These are phyloP conservation scores for Drosophila kanekoi DNA, from an alignment of 2,888 invertebrate species.

Conservation along the genomic window DNA sequence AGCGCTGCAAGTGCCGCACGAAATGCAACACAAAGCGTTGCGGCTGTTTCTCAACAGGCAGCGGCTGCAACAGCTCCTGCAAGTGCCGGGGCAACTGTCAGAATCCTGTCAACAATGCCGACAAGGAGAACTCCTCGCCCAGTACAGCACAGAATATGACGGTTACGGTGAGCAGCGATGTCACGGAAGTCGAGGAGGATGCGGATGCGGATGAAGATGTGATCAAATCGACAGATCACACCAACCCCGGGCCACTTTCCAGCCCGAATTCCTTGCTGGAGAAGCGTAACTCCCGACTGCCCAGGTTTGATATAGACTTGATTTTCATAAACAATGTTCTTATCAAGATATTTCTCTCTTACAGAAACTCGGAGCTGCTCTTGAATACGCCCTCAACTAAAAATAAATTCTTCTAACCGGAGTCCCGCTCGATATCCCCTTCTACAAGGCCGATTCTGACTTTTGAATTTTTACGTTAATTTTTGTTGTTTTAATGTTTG, in stretches of 20 bases:
- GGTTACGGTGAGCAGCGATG: not conserved
- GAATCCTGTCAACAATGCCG: slow-evolving; percentile 38
- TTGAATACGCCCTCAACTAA: slow-evolving; percentile 45
- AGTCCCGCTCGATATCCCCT: not conserved
- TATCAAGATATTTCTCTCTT: not conserved
- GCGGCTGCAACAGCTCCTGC: slow-evolving; percentile 30
- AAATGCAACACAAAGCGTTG: slow-evolving; percentile 73
- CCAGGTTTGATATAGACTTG: slow-evolving; percentile 2
- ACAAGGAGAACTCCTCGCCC: slow-evolving; percentile 36
- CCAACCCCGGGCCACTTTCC: not conserved
- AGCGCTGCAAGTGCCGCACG: slow-evolving; percentile 65
- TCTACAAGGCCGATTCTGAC: not conserved
- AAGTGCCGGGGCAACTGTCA: slow-evolving; percentile 37
- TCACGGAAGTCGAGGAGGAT: not conserved
- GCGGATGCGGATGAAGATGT: not conserved
- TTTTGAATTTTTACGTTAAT: not conserved
- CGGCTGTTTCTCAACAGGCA: slow-evolving; percentile 44
- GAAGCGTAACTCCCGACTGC: slow-evolving; percentile 3
- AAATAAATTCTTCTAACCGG: slow-evolving; percentile 39
- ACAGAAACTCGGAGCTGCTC: slow-evolving; percentile 30
- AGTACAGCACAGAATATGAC: not conserved
- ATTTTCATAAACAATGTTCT: not conserved
- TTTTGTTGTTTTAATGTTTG: not conserved
- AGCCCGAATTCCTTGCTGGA: not conserved
- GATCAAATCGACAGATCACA: not conserved